Evolutionary conservation across 2,113 vertebrate species (phyloP), one percentile per base, ranked within the genome.

Genomic region (Pelobates fuscus): DNA sequence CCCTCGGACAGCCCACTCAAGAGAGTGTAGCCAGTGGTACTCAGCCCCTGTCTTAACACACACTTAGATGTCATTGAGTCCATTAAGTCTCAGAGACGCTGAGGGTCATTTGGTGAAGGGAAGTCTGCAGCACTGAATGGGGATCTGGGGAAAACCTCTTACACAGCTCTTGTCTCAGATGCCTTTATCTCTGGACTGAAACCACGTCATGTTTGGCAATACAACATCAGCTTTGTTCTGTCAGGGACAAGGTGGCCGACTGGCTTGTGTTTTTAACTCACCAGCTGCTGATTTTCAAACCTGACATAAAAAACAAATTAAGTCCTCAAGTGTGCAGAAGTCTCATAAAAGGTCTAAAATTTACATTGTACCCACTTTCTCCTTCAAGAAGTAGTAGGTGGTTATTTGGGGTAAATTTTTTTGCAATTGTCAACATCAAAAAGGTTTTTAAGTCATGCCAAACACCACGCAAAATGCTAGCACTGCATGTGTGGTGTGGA

Each of bases 11-110:
- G 82, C 75, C 81, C 85, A 86, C 86, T 82, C 83, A 83, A 90
- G 79, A 79, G 83, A 55, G 80, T 82, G 89, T 89, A 89, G 90
- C 91, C 93, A 88, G 88, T 84, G 83, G 29, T 90, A 84, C 93
- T 92, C 85, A 81, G 80, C 71, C 82, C 77, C 66, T 0, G 2
- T 74, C 0, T 60, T 24, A 70, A 78, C 73, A 77, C 77, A 52
- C 77, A 78, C 49, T 29, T 68, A 71, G 64, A 71, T 74, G 81
- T 80, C 70, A 71, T 80, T 81, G 78, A 80, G 82, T 78, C 83
- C 3, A 79, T 79, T 74, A 78, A 74, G 71, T 61, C 26, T 77
- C 55, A 69, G 66, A 79, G 62, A 80, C 54, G 82, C 79, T 84
- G 80, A 70, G 86, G 85, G 82, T 88, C 83, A 85, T 82, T 77